phyloP scores from a whole-genome alignment of 2,113 vertebrate species.

The Prunella himalayana region DNA sequence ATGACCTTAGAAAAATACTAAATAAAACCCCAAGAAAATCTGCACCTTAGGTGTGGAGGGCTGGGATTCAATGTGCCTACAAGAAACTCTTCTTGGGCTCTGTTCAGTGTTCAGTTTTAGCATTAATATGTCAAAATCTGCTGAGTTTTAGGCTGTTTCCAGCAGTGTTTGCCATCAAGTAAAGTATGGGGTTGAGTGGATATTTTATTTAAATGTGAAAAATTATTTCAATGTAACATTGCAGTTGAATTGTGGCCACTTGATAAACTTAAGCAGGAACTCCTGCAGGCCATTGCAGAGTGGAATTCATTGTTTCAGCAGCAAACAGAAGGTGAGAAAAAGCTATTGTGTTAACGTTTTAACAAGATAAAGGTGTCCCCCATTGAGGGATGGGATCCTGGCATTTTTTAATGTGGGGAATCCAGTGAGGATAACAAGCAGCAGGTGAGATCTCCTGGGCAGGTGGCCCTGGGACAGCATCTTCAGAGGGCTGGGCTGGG shows the following conservation, averaged over 20 bases:
- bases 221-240: neutral
- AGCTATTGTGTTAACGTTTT: accelerated
- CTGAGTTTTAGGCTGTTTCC: neutral
- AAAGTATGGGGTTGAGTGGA: neutral
- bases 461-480: neutral
- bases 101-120: neutral
- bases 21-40: neutral
- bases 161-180: neutral
- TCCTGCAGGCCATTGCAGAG: neutral
- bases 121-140: neutral
- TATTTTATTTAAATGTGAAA: neutral
- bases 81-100: neutral
- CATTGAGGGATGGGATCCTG: neutral
- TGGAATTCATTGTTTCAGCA: neutral
- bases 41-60: neutral
- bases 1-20: neutral
- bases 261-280: neutral
- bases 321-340: neutral
- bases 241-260: neutral
- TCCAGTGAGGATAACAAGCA: neutral
- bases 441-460: neutral
- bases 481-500: neutral
- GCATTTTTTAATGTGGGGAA: neutral
- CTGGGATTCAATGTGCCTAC: neutral
- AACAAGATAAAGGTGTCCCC: neutral